These are phyloP conservation scores for Panagrolaimus sp. DNA, from an alignment of 1,140 invertebrate species.

Conservation along the genomic window DNA sequence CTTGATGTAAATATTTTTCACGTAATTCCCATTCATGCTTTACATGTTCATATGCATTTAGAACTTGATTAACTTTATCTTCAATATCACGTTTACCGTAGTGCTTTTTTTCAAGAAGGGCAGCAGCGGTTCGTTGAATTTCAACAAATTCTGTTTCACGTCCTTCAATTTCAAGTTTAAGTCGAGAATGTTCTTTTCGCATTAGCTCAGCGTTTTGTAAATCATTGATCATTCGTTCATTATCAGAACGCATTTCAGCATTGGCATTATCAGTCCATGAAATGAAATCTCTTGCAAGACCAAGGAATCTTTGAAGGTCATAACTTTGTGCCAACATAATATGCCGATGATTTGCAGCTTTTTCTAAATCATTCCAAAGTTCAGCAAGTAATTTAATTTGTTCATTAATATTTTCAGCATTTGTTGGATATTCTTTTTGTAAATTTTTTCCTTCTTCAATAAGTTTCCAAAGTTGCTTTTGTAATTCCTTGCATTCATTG, in stretches of 20 bases:
- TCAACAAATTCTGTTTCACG: constrained; percentile 76
- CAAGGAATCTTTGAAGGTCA: constrained; percentile 79
- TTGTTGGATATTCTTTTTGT: constrained; percentile 80
- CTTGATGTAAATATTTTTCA: constrained; percentile 82
- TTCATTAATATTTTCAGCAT: constrained; percentile 78
- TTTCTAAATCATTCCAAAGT: constrained; percentile 79
- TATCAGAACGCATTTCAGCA: constrained; percentile 73
- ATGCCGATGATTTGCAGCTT: constrained; percentile 71
- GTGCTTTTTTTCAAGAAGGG: constrained; percentile 76
- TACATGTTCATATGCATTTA: constrained; percentile 72
- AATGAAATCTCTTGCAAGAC: constrained; percentile 63
- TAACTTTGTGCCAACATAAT: constrained; percentile 77
- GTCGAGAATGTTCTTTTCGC: constrained; percentile 79
- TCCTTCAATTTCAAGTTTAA: constrained; percentile 88
- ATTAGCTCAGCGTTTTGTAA: constrained; percentile 78
- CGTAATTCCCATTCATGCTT: constrained; percentile 80
- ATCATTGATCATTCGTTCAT: constrained; percentile 77
- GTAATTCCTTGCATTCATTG: constrained; percentile 84
- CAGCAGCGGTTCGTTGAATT: constrained; percentile 73
- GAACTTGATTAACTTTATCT: constrained; percentile 70
- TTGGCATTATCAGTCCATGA: constrained; percentile 75
- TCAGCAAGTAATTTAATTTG: constrained; percentile 76
- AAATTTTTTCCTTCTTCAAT: constrained; percentile 83
- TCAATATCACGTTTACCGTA: constrained; percentile 68
- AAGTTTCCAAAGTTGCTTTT: constrained; percentile 81